phyloP scores from a whole-genome alignment of 2,888 invertebrate species.

The Ormyrus thymus region DNA sequence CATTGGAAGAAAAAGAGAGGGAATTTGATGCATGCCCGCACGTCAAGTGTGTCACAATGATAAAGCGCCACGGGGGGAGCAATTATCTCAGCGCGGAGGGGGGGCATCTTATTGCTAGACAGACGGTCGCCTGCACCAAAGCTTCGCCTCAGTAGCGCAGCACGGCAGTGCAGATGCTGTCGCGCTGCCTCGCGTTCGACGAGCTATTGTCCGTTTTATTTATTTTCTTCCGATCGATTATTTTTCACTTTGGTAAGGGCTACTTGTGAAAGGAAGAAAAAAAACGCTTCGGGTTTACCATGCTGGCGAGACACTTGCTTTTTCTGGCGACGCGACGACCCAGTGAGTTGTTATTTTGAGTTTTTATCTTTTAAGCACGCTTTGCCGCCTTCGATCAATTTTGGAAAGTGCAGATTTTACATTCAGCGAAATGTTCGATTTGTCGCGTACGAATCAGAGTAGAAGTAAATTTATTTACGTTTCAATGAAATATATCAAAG shows the following conservation, averaged over 20 bases:
- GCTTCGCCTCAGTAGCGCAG: slow-evolving; percentile 6
- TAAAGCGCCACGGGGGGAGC: slow-evolving; percentile 6
- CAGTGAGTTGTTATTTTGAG: slow-evolving; percentile 65
- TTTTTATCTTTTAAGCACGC: neutral
- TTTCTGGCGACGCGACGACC: slow-evolving; percentile 72
- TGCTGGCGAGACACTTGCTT: slow-evolving; percentile 72
- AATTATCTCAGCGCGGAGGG: slow-evolving; percentile 28
- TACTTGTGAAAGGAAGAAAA: too few species aligned
- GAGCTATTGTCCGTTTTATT: neutral
- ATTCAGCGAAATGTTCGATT: neutral
- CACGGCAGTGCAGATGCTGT: neutral
- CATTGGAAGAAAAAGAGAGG: neutral
- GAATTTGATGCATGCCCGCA: too few species aligned
- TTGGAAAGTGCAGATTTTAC: neutral
- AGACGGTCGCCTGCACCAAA: slow-evolving; percentile 66
- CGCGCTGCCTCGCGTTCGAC: slow-evolving; percentile 16
- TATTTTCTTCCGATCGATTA: neutral
- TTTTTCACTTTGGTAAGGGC: neutral
- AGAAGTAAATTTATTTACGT: too few species aligned
- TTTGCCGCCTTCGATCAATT: neutral
- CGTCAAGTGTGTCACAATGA: too few species aligned
- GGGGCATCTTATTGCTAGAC: slow-evolving; percentile 66
- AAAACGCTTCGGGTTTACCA: slow-evolving; percentile 54
- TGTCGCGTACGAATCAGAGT: too few species aligned
- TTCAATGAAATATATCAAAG: too few species aligned